phyloP scores from a whole-genome alignment of 2,888 invertebrate genomes.

The Cantharis flavilabris region DNA sequence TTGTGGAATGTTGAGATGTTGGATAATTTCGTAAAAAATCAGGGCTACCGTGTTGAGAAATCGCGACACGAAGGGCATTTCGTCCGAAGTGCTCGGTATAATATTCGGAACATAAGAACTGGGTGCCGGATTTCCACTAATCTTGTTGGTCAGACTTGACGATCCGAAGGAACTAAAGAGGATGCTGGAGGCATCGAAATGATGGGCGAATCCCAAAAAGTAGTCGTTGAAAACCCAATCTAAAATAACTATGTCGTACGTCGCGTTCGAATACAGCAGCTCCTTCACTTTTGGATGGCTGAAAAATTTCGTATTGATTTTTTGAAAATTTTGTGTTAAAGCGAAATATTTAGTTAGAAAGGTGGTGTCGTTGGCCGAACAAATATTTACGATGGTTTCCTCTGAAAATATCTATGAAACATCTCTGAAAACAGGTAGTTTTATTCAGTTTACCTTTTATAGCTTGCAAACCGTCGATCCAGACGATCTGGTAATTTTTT shows the following conservation, averaged over 20 bases:
- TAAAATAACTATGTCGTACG: slow-evolving; percentile 45
- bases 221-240: slow-evolving; percentile 47
- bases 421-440: too few relatives aligned
- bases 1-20: slow-evolving; percentile 8
- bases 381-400: not conserved
- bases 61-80: slow-evolving; percentile 45
- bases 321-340: not conserved
- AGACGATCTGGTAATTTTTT: not conserved
- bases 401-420: not conserved
- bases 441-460: not conserved
- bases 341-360: not conserved
- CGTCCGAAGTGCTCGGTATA: slow-evolving; percentile 31
- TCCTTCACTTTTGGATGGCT: slow-evolving; percentile 15
- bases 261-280: slow-evolving; percentile 28
- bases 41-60: slow-evolving; percentile 39
- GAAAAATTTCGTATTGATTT: not conserved
- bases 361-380: not conserved
- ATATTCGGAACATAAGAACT: slow-evolving; percentile 47
- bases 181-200: slow-evolving; percentile 47
- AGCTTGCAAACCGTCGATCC: not conserved
- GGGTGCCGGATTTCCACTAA: slow-evolving; percentile 45
- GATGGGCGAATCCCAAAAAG: slow-evolving; percentile 45
- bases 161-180: slow-evolving; percentile 42
- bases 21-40: not conserved
- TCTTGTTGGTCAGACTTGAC: slow-evolving; percentile 35